Base-by-base conservation (phyloP, 2,888 invertebrate species). In the Atethmia centrago region DNA sequence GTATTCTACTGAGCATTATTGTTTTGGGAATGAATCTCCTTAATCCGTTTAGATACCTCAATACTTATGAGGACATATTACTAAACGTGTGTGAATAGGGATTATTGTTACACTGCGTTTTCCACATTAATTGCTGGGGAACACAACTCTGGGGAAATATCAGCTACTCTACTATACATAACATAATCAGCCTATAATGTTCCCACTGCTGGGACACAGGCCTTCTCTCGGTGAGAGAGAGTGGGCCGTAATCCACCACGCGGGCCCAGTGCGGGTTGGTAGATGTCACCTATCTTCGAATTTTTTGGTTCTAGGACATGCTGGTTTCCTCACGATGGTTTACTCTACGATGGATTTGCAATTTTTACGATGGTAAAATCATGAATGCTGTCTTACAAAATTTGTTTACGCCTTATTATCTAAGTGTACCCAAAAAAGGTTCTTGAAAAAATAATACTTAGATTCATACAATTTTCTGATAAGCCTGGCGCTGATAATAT, bases 1-100 rank as follows among this genome's bases (percentile, higher is more conserved):
- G 64, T 76, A 71, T 75, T 75, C 59, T 68, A 68, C 62, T 47
- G 56, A 72, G 66, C 78, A 72, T 77, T 78, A 76, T 84, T 83
- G 71, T 80, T 83, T 80, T 75, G 59, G 40, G 55, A 75, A 75
- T 75, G 59, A 71, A 75, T 80, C 65, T 77, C 74, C 62, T 63
- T 82, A 74, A 78, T 74, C 70, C 72, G 56, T 73, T 74, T 75
- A 82, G 64, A 75, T 76, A 76, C 67, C 72, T 56, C 55, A 56
- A 73, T 73, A 65, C 63, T 69, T 76, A 76, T 75, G 49, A 71
- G 51, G 51, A 62, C 51, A 69, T 71, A 45, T 71, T 64, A 64
- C 63, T 71, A 71, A 71, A 70, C 58, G 36, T 70, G 55, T 67
- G 51, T 61, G 55, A 79, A 80, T 69, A 55, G 28, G 67, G 19